phyloP scores from a whole-genome alignment of 2,113 vertebrate species.

The Progne subis region DNA sequence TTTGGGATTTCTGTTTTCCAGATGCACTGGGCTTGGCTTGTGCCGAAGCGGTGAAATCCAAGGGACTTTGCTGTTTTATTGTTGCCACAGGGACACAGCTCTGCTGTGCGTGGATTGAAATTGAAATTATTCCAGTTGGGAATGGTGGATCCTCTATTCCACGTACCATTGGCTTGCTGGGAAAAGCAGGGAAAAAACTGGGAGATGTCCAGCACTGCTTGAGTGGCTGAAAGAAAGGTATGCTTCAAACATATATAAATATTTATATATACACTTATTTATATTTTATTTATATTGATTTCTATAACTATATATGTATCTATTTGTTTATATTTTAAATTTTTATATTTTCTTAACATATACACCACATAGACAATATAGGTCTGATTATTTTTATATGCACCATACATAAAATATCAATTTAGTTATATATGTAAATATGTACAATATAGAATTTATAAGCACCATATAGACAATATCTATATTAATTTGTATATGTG shows the following conservation, averaged over 20 bases:
- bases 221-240: not conserved
- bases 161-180: not conserved
- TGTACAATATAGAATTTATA: not conserved
- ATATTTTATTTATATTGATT: no score
- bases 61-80: not conserved
- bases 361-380: no score
- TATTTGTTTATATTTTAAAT: no score
- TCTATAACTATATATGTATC: no score
- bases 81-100: not conserved
- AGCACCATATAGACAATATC: not conserved
- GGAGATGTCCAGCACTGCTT: not conserved
- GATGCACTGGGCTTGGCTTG: not conserved
- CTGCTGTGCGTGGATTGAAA: not conserved
- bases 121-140: not conserved
- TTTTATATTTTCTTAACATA: no score
- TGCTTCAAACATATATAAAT: not conserved
- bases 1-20: not conserved
- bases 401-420: no score
- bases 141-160: not conserved
- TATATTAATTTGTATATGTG: not conserved
- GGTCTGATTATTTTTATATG: no score
- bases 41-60: not conserved
- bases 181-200: not conserved
- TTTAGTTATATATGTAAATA: not conserved
- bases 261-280: no score